Percentiles rank a stretch among this genome's conserved stretches.
Evolutionary conservation across 2,113 vertebrate genomes (phyloP).

Genomic region (Cacatua alba): DNA sequence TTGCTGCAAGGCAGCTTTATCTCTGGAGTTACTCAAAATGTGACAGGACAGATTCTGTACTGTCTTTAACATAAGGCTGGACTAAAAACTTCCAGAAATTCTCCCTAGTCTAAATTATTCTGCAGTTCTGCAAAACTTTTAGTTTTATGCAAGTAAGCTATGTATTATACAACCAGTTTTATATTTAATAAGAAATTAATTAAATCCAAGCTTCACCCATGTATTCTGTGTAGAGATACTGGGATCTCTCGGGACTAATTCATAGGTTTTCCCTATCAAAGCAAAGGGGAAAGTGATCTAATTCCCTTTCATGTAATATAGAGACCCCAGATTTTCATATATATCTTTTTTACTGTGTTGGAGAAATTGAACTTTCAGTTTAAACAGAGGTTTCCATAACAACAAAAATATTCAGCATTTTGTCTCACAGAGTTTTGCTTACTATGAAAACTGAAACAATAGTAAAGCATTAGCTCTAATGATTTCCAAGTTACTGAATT

Average conservation of each 20-base stretch:
- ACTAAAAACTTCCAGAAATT: not conserved
- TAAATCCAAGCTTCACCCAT: not conserved
- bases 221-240: not conserved
- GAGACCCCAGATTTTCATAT: not conserved
- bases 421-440: constrained; percentile 2
- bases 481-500: not conserved
- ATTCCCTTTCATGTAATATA: not conserved
- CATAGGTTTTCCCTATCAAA: not conserved
- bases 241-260: not conserved
- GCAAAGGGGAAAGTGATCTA: not conserved
- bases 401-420: constrained; percentile 40
- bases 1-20: not conserved
- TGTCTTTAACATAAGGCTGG: not conserved
- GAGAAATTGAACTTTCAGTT: constrained; percentile 21
- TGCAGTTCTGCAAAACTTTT: not conserved
- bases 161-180: not conserved
- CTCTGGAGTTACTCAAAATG: not conserved
- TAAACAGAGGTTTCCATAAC: constrained; percentile 43
- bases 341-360: not conserved
- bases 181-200: not conserved
- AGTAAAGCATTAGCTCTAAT: not conserved
- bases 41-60: not conserved
- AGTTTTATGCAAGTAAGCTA: not conserved
- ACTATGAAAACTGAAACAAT: not conserved
- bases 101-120: not conserved